phyloP scores from a whole-genome alignment of 2,113 vertebrate genomes.

The Calidris pugnax region DNA sequence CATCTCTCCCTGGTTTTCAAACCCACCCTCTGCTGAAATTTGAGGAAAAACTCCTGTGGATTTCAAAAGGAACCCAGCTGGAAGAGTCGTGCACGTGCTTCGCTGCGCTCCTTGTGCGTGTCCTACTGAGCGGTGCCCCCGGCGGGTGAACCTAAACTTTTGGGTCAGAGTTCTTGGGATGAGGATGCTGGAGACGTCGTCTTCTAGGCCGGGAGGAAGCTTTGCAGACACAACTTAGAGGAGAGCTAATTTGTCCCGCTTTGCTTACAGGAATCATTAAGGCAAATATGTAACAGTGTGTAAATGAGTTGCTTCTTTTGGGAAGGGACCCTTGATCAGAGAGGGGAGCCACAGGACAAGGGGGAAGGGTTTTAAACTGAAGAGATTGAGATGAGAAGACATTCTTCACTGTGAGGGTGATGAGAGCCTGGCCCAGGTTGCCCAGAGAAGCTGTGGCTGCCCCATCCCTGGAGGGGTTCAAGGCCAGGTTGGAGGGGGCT shows the following conservation, averaged over 20 bases:
- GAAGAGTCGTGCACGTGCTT: neutral
- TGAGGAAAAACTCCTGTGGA: neutral
- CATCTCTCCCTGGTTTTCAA: neutral
- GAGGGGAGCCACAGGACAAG: no score
- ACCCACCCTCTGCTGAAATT: neutral
- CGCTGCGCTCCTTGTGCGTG: accelerated
- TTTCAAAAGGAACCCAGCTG: neutral
- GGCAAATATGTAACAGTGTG: accelerated
- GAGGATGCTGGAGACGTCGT: accelerated
- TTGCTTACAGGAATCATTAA: neutral
- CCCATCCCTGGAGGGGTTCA: no score
- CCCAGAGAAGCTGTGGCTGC: no score
- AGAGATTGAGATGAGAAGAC: no score
- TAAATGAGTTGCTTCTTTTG: neutral
- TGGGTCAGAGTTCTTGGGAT: accelerated
- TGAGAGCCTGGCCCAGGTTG: no score
- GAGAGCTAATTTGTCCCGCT: neutral
- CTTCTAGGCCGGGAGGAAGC: neutral
- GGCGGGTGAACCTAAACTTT: accelerated
- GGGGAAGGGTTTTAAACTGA: no score
- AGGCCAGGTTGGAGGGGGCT: no score
- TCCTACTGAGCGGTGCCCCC: accelerated
- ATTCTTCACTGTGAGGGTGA: no score
- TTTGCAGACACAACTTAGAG: neutral
- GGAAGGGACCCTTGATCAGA: no score